Base-by-base conservation (phyloP, 2,113 vertebrate genomes). In the Upupa epops region DNA sequence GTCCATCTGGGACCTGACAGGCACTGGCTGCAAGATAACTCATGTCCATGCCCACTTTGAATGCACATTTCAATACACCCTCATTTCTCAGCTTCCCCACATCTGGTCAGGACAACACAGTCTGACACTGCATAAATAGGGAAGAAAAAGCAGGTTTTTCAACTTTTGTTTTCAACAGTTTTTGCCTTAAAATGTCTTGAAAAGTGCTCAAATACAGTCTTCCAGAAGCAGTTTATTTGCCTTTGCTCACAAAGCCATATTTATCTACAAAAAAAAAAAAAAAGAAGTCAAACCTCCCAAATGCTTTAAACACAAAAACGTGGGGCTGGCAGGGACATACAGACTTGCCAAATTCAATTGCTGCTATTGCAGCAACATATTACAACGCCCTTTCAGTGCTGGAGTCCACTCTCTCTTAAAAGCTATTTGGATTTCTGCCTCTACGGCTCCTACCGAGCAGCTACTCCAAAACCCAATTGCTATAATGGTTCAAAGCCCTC, bases 361-460 rank as follows among this genome's bases (percentile, higher is more conserved):
- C 63, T 84, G 54, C 61, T 93, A 81, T 65, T 92, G 87, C 93
- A 94, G 81, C 40, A 86, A 58, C 84, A 82, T 36, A 79, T 86
- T 63, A 51, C 58, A 81, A 64, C 0, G 1, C 42, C 54, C 70
- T 76, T 89, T 92, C 3, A 17, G 84, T 86, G 70, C 81, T 79
- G 78, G 70, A 94, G 54, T 26, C n/a, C 2, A 1, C 49, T 86
- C 36, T 82, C 32, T 86, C 65, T 74, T 93, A 78, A 93, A 94
- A 95, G 89, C 40, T 58, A 14, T 69, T 93, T 92, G 91, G 81
- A 94, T 84, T 90, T 93, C 66, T 92, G 74, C 58, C 61, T 54
- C 78, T 1, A 0, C 65, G 61, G 49, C 63, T 87, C 70, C 77
- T 82, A 22, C 74, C 82, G 40, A 15, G 40, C 15, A 15, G 40